These are phyloP conservation scores for Prionailurus bengalensis DNA, from an alignment of 2,113 vertebrate species.

Conservation along the genomic window DNA sequence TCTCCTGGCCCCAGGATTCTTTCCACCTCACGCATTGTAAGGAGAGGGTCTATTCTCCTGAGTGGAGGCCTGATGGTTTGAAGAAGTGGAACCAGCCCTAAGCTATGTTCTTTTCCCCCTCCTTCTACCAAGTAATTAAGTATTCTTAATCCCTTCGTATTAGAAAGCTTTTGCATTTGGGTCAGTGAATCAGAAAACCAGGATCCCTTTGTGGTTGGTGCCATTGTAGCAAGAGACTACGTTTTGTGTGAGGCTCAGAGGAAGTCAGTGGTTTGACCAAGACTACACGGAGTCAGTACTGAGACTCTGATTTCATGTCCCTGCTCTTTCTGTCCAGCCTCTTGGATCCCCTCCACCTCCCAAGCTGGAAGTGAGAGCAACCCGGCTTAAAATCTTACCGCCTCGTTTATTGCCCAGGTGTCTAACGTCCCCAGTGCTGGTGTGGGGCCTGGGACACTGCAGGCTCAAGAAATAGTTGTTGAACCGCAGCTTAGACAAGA, in stretches of 20 bases:
- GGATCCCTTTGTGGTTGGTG: not conserved
- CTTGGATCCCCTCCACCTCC: not conserved
- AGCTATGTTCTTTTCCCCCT: not conserved
- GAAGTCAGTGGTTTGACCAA: not conserved
- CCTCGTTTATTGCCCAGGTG: not conserved
- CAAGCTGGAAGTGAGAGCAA: not conserved
- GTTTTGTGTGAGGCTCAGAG: not conserved
- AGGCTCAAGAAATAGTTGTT: not conserved
- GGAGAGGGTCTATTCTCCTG: not conserved
- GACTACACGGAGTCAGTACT: not conserved
- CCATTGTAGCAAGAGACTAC: not conserved
- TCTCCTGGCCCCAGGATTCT: not conserved
- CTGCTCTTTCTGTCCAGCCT: not conserved
- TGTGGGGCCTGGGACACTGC: not conserved
- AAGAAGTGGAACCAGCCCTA: not conserved
- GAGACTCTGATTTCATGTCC: not conserved
- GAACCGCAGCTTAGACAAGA: not conserved
- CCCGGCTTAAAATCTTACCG: not conserved
- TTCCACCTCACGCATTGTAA: not conserved
- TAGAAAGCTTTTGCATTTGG: not conserved
- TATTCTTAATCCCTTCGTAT: constrained; percentile 3
- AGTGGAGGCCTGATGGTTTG: not conserved
- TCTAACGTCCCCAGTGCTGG: not conserved
- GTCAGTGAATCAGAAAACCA: not conserved
- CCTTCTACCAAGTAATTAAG: constrained; percentile 4